Conservation (phyloP, 2,797 vertebrate genomes). For the Danio choprae region DNA sequence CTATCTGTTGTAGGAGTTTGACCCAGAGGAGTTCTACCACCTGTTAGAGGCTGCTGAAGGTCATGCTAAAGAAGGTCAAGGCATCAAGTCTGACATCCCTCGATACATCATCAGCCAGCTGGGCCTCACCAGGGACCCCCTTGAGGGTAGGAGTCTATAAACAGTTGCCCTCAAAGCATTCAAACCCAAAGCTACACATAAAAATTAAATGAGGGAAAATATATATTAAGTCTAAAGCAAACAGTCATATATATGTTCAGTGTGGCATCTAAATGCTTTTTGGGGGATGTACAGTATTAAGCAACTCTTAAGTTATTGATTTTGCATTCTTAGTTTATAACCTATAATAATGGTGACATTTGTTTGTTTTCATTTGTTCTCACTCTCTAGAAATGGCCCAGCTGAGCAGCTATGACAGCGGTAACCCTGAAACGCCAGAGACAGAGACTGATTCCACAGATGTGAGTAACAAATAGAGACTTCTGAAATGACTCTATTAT, state of each 20-base stretch:
- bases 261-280: background rate
- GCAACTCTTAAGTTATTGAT: background rate
- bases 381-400: constrained; percentile 91
- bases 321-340: background rate
- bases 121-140: constrained; percentile 94
- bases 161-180: background rate
- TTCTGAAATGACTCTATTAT: background rate
- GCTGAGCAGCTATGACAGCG: constrained; percentile 94
- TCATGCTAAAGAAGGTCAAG: constrained; percentile 95
- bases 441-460: constrained; percentile 88
- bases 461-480: constrained; percentile 74
- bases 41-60: constrained; percentile 96
- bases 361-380: background rate
- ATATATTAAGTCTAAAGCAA: background rate
- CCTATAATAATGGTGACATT: background rate
- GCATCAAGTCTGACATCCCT: constrained; percentile 96
- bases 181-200: background rate
- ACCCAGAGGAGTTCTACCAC: constrained; percentile 98
- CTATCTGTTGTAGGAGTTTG: constrained; percentile 85
- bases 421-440: constrained; percentile 90
- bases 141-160: constrained; percentile 84
- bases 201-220: background rate
- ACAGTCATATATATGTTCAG: too few species aligned
- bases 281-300: background rate
- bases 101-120: constrained; percentile 97